Evolutionary conservation across 2,888 invertebrate genomes (phyloP).

Genomic region (Aplocera efformata): DNA sequence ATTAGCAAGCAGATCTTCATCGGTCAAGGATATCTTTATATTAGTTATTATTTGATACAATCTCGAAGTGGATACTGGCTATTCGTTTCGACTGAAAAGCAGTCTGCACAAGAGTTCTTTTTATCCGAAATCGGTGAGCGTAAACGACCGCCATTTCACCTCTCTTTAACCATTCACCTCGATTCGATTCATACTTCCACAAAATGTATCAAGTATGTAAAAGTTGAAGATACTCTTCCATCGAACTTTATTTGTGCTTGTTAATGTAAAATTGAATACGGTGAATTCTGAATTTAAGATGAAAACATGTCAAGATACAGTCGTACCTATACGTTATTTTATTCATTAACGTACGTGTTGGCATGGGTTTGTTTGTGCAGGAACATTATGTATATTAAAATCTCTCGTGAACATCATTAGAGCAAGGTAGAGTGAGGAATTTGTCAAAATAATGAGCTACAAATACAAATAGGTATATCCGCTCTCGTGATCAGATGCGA

Average conservation of each 20-base stretch:
- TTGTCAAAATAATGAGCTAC: slow-evolving; percentile 14
- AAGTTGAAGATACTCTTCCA: slow-evolving; percentile 48
- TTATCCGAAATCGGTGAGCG: too few relatives aligned
- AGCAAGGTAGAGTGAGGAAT: slow-evolving; percentile 37
- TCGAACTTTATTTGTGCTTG: slow-evolving; percentile 70
- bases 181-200: too few relatives aligned
- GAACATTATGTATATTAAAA: slow-evolving; percentile 76
- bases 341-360: slow-evolving; percentile 73
- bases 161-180: too few relatives aligned
- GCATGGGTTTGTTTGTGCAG: slow-evolving; percentile 69
- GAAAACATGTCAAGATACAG: slow-evolving; percentile 40
- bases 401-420: slow-evolving; percentile 69
- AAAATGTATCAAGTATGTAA: slow-evolving; percentile 16
- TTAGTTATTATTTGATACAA: too few relatives aligned
- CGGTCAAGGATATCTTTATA: too few relatives aligned
- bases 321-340: slow-evolving; percentile 78
- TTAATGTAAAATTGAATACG: slow-evolving; percentile 75
- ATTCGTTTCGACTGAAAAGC: too few relatives aligned
- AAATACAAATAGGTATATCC: slow-evolving; percentile 9
- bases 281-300: slow-evolving; percentile 76
- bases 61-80: too few relatives aligned
- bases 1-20: too few relatives aligned
- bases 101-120: too few relatives aligned
- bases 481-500: too few relatives aligned
- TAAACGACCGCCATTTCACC: too few relatives aligned